These are phyloP conservation scores for Cephalophus harveyi DNA, from an alignment of 2,113 vertebrate genomes.

Conservation along the genomic window DNA sequence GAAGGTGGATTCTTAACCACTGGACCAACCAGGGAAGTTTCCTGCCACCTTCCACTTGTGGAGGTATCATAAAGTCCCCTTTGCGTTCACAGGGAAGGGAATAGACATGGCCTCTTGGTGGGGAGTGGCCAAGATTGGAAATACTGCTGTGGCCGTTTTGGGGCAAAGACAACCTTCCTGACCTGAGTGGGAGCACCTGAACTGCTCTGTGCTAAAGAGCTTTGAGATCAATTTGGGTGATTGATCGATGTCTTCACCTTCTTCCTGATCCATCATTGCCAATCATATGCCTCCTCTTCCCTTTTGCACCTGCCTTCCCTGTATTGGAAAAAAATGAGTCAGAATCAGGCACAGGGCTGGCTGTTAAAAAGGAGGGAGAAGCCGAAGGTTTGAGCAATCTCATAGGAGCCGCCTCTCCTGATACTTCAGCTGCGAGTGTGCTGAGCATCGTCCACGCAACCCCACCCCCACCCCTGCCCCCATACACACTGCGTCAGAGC, in stretches of 20 bases:
- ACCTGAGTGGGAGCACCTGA: too few relatives aligned
- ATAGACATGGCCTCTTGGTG: not conserved
- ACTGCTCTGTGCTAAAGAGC: not conserved
- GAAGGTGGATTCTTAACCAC: not conserved
- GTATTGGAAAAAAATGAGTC: not conserved
- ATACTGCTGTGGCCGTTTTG: not conserved
- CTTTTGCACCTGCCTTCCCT: not conserved
- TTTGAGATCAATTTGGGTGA: not conserved
- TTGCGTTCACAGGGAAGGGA: not conserved
- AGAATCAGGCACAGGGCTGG: not conserved
- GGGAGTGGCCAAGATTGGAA: not conserved
- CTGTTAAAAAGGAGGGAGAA: not conserved
- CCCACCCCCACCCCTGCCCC: too few relatives aligned
- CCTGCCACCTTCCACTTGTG: not conserved
- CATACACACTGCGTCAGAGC: not conserved
- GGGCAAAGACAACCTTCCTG: not conserved
- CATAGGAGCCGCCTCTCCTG: not conserved
- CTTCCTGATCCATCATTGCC: not conserved
- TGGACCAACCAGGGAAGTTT: not conserved
- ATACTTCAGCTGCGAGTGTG: not conserved
- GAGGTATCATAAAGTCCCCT: not conserved
- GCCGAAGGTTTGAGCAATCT: not conserved
- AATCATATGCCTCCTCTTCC: not conserved
- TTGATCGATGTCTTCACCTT: not conserved
- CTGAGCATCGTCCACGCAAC: rapidly evolving